phyloP scores from a whole-genome alignment of 2,797 vertebrate genomes.

The Lates japonicus region DNA sequence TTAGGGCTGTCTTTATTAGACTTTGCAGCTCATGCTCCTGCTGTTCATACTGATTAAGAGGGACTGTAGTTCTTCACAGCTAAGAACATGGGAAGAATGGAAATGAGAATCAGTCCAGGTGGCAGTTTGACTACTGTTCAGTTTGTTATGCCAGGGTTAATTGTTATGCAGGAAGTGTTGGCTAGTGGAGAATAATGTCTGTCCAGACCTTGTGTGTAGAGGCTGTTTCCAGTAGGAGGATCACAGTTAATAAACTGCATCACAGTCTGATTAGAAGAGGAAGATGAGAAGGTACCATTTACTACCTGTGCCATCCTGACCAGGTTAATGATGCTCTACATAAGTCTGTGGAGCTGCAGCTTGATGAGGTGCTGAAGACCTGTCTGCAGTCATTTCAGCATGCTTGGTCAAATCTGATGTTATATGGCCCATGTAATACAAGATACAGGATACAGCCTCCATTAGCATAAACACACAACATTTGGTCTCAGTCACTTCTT shows the following conservation, averaged over 20 bases:
- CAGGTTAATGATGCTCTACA: constrained; percentile 25
- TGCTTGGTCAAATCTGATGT: background rate
- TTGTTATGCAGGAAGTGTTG: background rate
- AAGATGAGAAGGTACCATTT: background rate
- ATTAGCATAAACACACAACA: constrained; percentile 7
- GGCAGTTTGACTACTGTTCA: background rate
- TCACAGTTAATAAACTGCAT: background rate
- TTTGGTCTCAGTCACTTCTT: background rate
- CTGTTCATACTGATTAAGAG: background rate
- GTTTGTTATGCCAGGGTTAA: background rate
- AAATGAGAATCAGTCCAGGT: background rate
- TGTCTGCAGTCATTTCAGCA: constrained; percentile 3
- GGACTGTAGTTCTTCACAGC: background rate
- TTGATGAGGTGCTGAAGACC: constrained; percentile 18
- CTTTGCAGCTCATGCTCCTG: background rate
- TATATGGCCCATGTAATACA: background rate
- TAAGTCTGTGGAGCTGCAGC: background rate
- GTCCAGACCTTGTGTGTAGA: background rate
- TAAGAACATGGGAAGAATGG: background rate
- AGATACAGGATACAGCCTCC: background rate
- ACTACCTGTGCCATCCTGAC: background rate
- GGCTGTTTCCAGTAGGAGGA: constrained; percentile 6
- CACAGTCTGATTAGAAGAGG: background rate
- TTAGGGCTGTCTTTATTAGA: no score
- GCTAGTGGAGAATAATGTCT: background rate